A percentile compares a stretch with the other conserved stretches of the same genome.
phyloP scores from a whole-genome alignment of 1,140 invertebrate genomes.

The Dendrolimus kikuchii region DNA sequence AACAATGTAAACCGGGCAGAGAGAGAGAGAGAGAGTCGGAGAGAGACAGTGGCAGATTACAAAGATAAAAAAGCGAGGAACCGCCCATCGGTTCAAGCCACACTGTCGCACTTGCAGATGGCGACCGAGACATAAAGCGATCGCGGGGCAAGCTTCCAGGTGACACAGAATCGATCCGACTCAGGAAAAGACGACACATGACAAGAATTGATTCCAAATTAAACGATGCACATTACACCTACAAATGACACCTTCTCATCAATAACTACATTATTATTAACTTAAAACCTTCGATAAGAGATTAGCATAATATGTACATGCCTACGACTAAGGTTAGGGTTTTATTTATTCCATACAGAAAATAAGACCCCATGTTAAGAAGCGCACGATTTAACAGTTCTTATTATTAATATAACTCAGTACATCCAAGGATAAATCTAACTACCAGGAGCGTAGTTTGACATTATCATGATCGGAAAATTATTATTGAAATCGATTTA shows the following conservation, averaged over 20 bases:
- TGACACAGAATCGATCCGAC: constrained; percentile 37
- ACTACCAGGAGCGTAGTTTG: too few relatives aligned
- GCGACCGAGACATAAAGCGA: too few relatives aligned
- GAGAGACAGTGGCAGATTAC: constrained; percentile 21
- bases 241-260: constrained; percentile 31
- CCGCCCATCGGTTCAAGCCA: constrained; percentile 13
- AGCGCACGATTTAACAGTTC: constrained; percentile 59
- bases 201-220: constrained; percentile 60
- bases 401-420: constrained; percentile 49
- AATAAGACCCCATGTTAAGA: constrained; percentile 67
- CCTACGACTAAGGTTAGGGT: constrained; percentile 49
- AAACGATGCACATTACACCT: constrained; percentile 64
- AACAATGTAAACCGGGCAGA: constrained; percentile 48
- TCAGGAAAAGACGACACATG: constrained; percentile 51
- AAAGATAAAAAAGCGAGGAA: constrained; percentile 7
- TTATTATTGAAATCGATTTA: too few relatives aligned
- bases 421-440: constrained; percentile 13
- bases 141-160: constrained; percentile 28
- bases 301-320: constrained; percentile 64
- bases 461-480: too few relatives aligned
- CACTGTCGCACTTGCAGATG: too few relatives aligned
- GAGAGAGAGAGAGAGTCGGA: constrained; percentile 46
- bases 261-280: background rate
- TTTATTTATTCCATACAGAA: constrained; percentile 21
- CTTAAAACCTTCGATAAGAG: constrained; percentile 26